Evolutionary conservation across 2,797 vertebrate genomes (phyloP), one percentile per base, ranked within the genome.

Genomic region (Sebastiscus albofasciatus): DNA sequence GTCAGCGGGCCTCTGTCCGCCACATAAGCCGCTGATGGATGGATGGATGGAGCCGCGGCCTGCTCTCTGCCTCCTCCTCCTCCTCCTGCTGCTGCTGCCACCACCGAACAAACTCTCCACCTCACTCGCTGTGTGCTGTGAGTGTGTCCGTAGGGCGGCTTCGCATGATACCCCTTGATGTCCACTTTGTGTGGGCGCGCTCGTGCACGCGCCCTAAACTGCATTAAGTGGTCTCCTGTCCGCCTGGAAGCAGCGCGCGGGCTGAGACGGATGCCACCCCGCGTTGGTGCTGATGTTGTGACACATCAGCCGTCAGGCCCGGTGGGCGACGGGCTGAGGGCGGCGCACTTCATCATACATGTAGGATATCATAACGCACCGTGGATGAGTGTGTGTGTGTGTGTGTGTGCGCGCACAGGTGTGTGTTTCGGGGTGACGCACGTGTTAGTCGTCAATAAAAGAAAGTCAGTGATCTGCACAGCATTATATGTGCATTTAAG

Each of bases 221-320:
- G 52, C 79, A 49, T 77, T 72, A 79, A 83, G 68, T 36, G 79
- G 3, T 76, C n/a, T 67, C 20, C 65, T 54, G 39, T 80, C 54
- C 13, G 66, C 66, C 18, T 54, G 75, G 70, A 66, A 65, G 60
- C 78, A 64, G 61, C 52, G 61, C 52, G 72, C 69, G 70, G 72
- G 29, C 27, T 61, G 65, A 79, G 72, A 79, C 81, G 59, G 58
- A 80, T 78, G 87, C 62, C 80, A 58, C 9, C 59, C 49, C 46
- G 76, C 10, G 72, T 81, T 80, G 86, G 33, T 56, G 70, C 58
- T 82, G 87, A 84, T 85, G 84, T 71, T 85, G 83, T 72, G 84
- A 85, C 81, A 49, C 77, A 64, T 16, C 39, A 42, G 75, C 77
- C 69, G 59, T 79, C 85, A 78, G 72, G 72, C 62, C 61, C 67